These are phyloP conservation scores for Battus philenor DNA, from an alignment of 1,140 invertebrate species.

Conservation along the genomic window DNA sequence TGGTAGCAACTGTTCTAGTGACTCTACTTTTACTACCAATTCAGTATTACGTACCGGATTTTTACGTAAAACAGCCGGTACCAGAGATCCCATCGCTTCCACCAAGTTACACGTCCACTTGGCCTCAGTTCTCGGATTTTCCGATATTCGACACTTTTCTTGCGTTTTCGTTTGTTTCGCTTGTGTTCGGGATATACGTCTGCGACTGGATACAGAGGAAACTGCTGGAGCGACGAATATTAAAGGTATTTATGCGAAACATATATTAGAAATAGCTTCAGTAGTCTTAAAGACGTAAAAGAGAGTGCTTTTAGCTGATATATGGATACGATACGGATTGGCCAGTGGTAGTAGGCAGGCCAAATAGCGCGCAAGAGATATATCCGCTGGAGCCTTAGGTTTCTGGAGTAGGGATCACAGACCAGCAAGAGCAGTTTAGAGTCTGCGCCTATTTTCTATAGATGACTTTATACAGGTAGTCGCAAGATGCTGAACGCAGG, in stretches of 20 bases:
- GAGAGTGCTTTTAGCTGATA: no score
- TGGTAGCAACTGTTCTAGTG: constrained; percentile 41
- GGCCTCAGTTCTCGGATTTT: constrained; percentile 32
- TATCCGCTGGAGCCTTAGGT: no score
- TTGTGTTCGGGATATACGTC: constrained; percentile 40
- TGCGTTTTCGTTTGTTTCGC: constrained; percentile 30
- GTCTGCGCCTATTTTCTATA: no score
- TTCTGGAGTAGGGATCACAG: no score
- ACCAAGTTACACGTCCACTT: constrained; percentile 4
- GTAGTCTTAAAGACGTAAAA: no score
- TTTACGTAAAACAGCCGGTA: constrained; percentile 19
- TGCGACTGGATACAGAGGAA: constrained; percentile 66
- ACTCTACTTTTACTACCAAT: constrained; percentile 46
- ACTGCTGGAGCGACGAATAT: constrained; percentile 54
- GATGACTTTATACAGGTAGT: no score
- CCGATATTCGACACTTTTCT: constrained; percentile 44
- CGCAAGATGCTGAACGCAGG: no score
- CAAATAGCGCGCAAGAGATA: no score
- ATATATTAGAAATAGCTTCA: no score
- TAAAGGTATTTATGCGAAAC: constrained; percentile 43
- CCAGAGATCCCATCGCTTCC: constrained; percentile 11
- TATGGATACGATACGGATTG: no score
- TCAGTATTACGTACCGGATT: constrained; percentile 51
- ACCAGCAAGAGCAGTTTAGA: no score
- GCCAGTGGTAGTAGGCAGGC: no score